Percentiles rank a stretch among this genome's conserved stretches.
Evolutionary conservation across 2,888 invertebrate species (phyloP).

Genomic region (Athetis lepigone): DNA sequence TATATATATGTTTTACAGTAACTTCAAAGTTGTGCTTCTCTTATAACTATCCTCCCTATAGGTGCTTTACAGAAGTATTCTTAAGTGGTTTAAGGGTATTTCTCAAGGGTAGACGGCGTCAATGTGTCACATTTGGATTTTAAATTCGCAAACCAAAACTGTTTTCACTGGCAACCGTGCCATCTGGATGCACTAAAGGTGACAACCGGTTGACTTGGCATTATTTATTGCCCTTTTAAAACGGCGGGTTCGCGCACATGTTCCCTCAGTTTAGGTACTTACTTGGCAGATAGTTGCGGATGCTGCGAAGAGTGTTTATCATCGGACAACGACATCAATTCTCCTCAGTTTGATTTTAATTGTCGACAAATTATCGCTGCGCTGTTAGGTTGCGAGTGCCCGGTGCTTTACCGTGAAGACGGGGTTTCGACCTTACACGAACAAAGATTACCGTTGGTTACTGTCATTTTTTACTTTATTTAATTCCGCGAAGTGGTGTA

Average conservation of each 20-base stretch:
- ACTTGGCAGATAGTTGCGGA: constrained; percentile 64
- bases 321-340: constrained; percentile 53
- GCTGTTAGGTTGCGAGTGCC: constrained; percentile 66
- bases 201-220: constrained; percentile 77
- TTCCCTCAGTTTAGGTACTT: constrained; percentile 43
- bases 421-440: constrained; percentile 80
- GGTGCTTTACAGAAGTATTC: constrained; percentile 7
- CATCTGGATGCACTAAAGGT: constrained; percentile 81
- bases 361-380: constrained; percentile 71
- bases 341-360: constrained; percentile 75
- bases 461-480: constrained; percentile 83
- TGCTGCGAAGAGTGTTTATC: constrained; percentile 50
- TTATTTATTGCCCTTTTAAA: constrained; percentile 79
- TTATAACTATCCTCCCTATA: not conserved
- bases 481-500: constrained; percentile 88
- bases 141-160: constrained; percentile 70
- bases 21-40: constrained; percentile 13
- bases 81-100: constrained; percentile 12
- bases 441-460: constrained; percentile 87
- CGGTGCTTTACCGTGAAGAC: constrained; percentile 76
- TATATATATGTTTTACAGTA: constrained; percentile 52
- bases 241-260: constrained; percentile 67
- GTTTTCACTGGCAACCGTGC: constrained; percentile 83
- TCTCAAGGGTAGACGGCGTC: constrained; percentile 23
- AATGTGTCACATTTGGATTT: constrained; percentile 40